These are phyloP conservation scores for Dromaius novaehollandiae DNA, from an alignment of 2,113 vertebrate species.

Conservation along the genomic window DNA sequence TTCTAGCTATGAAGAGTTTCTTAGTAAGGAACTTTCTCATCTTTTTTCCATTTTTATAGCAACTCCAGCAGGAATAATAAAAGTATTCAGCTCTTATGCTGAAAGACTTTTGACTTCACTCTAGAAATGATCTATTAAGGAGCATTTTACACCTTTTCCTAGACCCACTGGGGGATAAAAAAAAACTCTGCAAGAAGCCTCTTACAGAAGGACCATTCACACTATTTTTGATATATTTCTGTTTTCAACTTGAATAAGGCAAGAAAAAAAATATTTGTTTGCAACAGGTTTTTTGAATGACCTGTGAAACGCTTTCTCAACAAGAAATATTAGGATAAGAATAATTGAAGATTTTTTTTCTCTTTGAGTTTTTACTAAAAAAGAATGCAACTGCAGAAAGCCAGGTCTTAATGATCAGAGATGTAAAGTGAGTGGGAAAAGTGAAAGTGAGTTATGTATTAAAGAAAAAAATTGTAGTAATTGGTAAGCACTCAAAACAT, in stretches of 20 bases:
- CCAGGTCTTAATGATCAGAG: not conserved
- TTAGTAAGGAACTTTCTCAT: not conserved
- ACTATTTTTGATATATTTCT: not conserved
- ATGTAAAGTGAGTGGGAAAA: not conserved
- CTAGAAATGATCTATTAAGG: not conserved
- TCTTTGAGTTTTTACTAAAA: not conserved
- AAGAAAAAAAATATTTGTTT: not conserved
- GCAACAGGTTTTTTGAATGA: not conserved
- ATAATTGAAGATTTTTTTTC: not conserved
- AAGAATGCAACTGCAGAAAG: not conserved
- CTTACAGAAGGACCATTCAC: not conserved
- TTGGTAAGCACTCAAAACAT: accelerated
- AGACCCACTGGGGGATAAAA: not conserved
- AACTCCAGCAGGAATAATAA: not conserved
- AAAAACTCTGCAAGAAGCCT: not conserved
- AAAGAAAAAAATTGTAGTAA: not conserved
- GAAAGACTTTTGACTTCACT: not conserved
- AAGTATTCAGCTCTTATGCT: not conserved
- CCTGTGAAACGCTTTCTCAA: not conserved
- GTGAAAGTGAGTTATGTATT: not conserved
- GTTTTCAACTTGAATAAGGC: not conserved
- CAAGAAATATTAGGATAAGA: not conserved
- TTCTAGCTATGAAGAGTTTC: not conserved
- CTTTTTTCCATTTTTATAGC: not conserved
- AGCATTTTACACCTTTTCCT: constrained; percentile 6